Conservation (phyloP, 2,113 vertebrate species). For the Otus sunia region DNA sequence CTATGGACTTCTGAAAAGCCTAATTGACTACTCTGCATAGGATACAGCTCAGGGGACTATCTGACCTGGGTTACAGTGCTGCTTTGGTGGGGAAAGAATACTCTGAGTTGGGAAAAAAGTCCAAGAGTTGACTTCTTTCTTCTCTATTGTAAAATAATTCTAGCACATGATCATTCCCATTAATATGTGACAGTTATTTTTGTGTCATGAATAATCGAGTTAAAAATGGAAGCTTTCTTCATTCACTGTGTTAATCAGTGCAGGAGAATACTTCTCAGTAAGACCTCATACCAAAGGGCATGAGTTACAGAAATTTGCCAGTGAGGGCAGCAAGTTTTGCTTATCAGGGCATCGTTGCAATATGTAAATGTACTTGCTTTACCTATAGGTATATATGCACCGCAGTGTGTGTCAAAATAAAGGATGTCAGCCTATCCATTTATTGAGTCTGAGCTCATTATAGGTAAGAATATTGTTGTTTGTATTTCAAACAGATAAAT, state of each 20-base stretch:
- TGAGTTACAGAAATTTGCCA: background rate
- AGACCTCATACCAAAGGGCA: conserved; percentile 41
- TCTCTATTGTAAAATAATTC: conserved; percentile 15
- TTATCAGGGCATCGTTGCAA: background rate
- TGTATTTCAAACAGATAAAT: background rate
- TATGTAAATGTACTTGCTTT: background rate
- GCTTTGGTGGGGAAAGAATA: background rate
- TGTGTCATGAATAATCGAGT: conserved; percentile 46
- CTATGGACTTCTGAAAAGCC: background rate
- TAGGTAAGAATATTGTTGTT: background rate
- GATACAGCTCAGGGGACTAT: background rate
- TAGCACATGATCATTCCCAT: background rate
- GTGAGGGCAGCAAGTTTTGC: background rate
- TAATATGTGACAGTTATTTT: conserved; percentile 55
- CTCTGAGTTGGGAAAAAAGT: conserved; percentile 29
- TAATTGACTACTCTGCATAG: background rate
- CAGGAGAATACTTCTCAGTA: conserved; percentile 48
- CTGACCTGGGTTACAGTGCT: background rate
- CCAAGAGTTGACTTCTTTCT: conserved; percentile 37
- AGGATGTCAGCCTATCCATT: background rate
- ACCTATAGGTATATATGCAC: background rate
- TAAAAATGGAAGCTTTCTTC: conserved; percentile 61
- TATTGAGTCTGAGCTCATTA: background rate
- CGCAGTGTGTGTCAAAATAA: background rate
- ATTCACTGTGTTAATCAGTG: conserved; percentile 56